Percentiles rank a stretch among this genome's conserved stretches.
Conservation (phyloP, 2,113 vertebrate genomes). For the Gambusia holbrooki region DNA sequence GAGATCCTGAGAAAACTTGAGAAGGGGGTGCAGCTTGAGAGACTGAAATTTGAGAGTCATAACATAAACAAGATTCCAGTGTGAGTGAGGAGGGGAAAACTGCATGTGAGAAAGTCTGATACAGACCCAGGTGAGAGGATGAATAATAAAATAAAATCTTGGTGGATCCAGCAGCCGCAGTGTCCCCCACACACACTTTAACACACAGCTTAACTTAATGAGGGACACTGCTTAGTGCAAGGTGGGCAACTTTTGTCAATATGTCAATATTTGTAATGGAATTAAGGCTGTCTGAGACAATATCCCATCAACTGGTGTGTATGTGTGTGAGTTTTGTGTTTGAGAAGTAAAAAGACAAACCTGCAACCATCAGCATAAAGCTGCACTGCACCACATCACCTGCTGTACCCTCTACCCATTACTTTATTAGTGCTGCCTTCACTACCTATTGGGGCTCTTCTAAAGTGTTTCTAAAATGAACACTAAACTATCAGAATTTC, state of each 20-base stretch:
- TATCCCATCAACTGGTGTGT: slow-evolving; percentile 43
- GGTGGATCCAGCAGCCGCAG: slow-evolving; percentile 3
- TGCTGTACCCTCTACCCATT: slow-evolving; percentile 2
- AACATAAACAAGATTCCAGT: slow-evolving; percentile 56
- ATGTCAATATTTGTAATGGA: slow-evolving; percentile 69
- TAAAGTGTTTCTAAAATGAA: no score
- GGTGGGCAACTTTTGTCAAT: slow-evolving; percentile 42
- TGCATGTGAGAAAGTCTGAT: slow-evolving; percentile 43
- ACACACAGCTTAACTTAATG: slow-evolving; percentile 20
- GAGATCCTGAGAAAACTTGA: slow-evolving; percentile 27
- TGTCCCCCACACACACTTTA: not conserved
- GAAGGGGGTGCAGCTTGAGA: not conserved
- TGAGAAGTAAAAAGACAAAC: slow-evolving; percentile 1
- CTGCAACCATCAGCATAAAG: slow-evolving; percentile 54
- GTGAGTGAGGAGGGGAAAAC: slow-evolving; percentile 15
- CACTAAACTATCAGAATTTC: no score
- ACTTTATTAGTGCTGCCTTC: not conserved
- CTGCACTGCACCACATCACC: slow-evolving; percentile 10
- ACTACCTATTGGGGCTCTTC: no score
- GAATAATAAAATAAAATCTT: slow-evolving; percentile 28
- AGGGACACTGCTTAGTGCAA: slow-evolving; percentile 28
- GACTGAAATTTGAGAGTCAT: slow-evolving; percentile 53
- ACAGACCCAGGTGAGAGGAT: slow-evolving; percentile 52
- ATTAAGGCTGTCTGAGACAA: slow-evolving; percentile 49
- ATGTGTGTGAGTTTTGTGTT: not conserved